A percentile compares a stretch with the other conserved stretches of the same genome.
phyloP scores from a whole-genome alignment of 2,797 vertebrate species.

The Stomatorhinus walkeri region DNA sequence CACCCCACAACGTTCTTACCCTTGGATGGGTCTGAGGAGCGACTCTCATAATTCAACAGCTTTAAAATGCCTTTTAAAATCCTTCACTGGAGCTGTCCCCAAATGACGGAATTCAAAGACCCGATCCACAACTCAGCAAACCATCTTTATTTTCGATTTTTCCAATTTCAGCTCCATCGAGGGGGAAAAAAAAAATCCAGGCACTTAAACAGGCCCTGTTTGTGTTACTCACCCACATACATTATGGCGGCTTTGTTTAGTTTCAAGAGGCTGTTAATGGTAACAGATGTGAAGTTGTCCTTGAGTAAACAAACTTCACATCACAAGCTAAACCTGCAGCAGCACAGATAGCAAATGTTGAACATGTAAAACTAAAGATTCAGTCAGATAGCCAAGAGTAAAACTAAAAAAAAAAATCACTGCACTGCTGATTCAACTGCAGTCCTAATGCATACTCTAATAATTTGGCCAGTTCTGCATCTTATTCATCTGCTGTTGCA shows the following conservation, averaged over 20 bases:
- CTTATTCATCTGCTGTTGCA: not conserved
- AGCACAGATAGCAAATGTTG: not conserved
- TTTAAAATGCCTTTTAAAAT: not conserved
- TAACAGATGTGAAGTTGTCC: not conserved
- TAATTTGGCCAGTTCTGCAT: not conserved
- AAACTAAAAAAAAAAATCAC: not conserved
- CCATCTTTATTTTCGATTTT: not conserved
- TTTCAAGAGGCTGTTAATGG: not conserved
- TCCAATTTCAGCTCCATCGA: not conserved
- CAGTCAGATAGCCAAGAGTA: not conserved
- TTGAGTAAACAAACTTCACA: not conserved
- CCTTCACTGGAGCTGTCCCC: not conserved
- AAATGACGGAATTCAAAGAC: not conserved
- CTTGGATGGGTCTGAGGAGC: not conserved
- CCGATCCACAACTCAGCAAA: not conserved
- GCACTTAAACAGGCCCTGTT: not conserved
- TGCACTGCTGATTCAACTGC: not conserved
- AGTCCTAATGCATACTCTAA: not conserved
- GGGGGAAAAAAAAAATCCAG: not conserved
- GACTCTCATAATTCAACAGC: not conserved
- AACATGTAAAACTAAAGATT: not conserved
- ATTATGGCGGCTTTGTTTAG: not conserved
- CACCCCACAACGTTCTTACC: not conserved
- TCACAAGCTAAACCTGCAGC: not conserved
- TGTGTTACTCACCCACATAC: not conserved